Evolutionary conservation across 2,888 invertebrate species (phyloP).

Genomic region (Cancer borealis): DNA sequence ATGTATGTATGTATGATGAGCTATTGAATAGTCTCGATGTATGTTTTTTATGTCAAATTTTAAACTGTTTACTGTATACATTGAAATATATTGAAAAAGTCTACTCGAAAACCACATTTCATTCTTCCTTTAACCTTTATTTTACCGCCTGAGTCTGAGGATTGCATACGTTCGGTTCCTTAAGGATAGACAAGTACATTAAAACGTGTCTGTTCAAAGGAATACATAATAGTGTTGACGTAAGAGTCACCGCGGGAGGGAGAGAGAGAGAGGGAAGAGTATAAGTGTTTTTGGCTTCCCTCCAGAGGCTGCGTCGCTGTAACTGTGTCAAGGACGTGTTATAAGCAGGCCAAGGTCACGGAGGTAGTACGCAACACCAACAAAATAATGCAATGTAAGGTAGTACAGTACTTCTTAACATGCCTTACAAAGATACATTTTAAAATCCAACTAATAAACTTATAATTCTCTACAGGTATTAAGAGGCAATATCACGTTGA

Average conservation of each 20-base stretch:
- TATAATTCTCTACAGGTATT: not conserved
- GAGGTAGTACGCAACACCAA: not conserved
- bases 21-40: not conserved
- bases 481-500: not conserved
- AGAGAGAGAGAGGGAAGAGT: not conserved
- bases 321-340: conserved; percentile 17
- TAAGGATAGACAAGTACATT: not conserved
- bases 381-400: not conserved
- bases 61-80: too few relatives aligned
- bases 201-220: not conserved
- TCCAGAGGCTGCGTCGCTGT: not conserved
- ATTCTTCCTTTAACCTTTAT: not conserved
- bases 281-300: not conserved
- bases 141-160: not conserved
- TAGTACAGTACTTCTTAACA: not conserved
- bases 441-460: not conserved
- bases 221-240: not conserved
- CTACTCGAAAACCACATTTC: not conserved
- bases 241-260: not conserved
- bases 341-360: not conserved
- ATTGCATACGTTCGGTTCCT: not conserved
- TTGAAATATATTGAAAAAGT: not conserved
- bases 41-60: too few relatives aligned
- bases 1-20: not conserved
- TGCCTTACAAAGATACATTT: not conserved